These are phyloP conservation scores for Acanthococcus lagerstroemiae DNA, from an alignment of 2,888 invertebrate genomes.

Conservation along the genomic window DNA sequence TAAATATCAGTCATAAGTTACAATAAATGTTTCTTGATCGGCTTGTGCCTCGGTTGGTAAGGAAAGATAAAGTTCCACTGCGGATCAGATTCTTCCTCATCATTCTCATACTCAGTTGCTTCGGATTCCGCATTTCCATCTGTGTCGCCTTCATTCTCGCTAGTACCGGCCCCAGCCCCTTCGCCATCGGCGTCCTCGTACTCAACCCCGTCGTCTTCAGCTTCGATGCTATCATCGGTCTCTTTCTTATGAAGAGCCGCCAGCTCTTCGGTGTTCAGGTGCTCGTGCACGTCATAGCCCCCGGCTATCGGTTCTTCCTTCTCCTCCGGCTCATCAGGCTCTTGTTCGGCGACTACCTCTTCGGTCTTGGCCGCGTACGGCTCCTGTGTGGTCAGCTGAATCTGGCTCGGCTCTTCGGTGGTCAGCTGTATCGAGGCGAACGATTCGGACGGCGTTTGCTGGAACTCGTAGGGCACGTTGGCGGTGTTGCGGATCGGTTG, in stretches of 20 bases:
- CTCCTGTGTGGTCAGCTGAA: not conserved
- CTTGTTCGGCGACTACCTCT: not conserved
- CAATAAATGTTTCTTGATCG: not conserved
- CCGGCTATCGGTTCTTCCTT: not conserved
- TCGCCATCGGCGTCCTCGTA: not conserved
- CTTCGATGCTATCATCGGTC: not conserved
- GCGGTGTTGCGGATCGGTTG: not conserved
- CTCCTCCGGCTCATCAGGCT: too few relatives aligned
- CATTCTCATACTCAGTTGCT: not conserved
- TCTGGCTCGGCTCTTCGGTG: too few relatives aligned
- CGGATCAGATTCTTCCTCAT: not conserved
- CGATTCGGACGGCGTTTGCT: not conserved
- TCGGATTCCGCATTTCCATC: not conserved
- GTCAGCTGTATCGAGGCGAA: not conserved
- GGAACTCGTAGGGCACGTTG: not conserved
- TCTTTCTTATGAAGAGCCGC: slow-evolving; percentile 12
- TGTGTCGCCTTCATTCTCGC: not conserved
- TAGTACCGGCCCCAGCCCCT: not conserved
- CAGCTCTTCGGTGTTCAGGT: slow-evolving; percentile 1
- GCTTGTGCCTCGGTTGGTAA: not conserved
- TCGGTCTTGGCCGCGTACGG: not conserved
- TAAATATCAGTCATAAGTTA: too few relatives aligned
- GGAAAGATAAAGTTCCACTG: not conserved
- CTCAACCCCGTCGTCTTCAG: not conserved
- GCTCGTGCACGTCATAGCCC: slow-evolving; percentile 2